These are phyloP conservation scores for Halcyon badia DNA, from an alignment of 2,797 vertebrate genomes.

Conservation along the genomic window DNA sequence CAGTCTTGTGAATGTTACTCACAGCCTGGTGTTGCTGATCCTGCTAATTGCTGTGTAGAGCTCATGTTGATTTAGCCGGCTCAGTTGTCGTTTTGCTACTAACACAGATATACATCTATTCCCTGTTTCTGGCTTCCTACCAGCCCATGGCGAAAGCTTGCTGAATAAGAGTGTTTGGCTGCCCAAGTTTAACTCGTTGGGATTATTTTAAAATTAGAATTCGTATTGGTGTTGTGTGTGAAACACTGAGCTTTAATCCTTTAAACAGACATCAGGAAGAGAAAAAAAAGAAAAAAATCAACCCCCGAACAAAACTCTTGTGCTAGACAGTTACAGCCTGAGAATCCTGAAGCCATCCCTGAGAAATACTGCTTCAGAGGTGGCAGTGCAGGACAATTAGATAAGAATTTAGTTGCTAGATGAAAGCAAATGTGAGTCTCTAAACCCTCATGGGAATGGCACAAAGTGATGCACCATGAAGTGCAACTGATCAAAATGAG, in stretches of 20 bases:
- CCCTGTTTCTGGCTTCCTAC: not conserved
- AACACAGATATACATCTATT: not conserved
- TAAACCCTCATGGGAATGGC: not conserved
- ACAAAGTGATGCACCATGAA: not conserved
- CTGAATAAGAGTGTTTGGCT: not conserved
- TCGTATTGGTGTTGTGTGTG: not conserved
- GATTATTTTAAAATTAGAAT: not conserved
- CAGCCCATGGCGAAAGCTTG: not conserved
- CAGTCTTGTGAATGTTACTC: not conserved
- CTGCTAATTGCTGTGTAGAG: not conserved
- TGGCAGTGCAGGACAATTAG: not conserved
- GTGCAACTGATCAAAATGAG: conserved; percentile 4
- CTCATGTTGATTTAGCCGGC: not conserved
- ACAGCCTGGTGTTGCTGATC: not conserved
- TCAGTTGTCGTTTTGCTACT: not conserved
- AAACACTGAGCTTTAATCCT: not conserved
- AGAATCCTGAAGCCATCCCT: not conserved
- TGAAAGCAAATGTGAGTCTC: not conserved
- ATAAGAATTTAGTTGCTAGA: not conserved
- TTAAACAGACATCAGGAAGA: not conserved
- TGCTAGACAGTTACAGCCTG: not conserved
- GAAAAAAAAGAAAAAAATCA: not conserved
- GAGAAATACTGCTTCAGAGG: not conserved
- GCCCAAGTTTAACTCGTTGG: not conserved
- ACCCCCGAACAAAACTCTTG: not conserved